Evolutionary conservation across 2,113 vertebrate genomes (phyloP), one percentile per base, ranked within the genome.

Genomic region (Rafetus swinhoei): DNA sequence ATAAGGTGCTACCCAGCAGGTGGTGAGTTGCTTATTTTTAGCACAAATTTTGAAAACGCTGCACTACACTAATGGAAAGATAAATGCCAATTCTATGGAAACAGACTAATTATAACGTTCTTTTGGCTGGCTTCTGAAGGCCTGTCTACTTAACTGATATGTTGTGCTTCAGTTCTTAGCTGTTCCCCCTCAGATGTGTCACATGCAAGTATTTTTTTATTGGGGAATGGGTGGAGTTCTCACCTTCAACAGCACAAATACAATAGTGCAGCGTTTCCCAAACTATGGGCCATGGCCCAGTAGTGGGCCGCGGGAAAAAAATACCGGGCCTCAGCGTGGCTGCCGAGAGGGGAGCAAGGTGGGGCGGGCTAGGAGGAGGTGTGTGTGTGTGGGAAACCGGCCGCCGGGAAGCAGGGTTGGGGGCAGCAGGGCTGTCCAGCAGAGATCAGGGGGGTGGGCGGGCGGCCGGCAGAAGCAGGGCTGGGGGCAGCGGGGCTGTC

Each of bases 91-190:
- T 94, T 92, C 90, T 69, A 5, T 0, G 7, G 53, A 86, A 56
- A 53, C 82, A 7, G 1, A 82, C 50, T 82, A 81, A 94, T 82
- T 60, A 8, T 0, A 59, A 79, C 50, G 92, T 25, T 56, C 18
- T 86, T 93, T 82, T 86, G 88, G 62, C 54, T 87, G 84, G 32
- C 10, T 95, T 80, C 60, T 54, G 59, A 95, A 93, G 82, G 69
- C 56, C 91, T 53, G 83, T 65, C 87, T 81, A 53, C 81, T 81
- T 29, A 91, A 65, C 45, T 12, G 5, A 54, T 6, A 16, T 0
- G 1, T 10, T 11, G 62, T 1, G 0, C n/a, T 88, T 39, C 77
- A 15, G 27, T 88, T 2, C 24, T 7, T 83, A 79, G 19, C 7
- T 87, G 32, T 54, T 69, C 35, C 84, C 25, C 53, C 55, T 22